phyloP scores from a whole-genome alignment of 2,113 vertebrate species.

The Sakesphorus luctuosus region DNA sequence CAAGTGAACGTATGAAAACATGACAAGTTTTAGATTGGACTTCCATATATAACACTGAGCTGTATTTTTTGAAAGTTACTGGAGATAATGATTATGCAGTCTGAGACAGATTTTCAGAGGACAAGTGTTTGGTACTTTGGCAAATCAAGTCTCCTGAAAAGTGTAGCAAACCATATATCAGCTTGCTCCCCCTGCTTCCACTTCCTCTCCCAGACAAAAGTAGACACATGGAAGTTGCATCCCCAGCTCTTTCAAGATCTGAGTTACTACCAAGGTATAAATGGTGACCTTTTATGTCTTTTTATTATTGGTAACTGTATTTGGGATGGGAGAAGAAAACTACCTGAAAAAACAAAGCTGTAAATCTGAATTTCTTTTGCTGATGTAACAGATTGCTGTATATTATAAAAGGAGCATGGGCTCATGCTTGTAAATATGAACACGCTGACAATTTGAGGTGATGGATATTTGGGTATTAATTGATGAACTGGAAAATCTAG shows the following conservation, averaged over 20 bases:
- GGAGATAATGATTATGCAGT: neutral
- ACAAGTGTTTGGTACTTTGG: neutral
- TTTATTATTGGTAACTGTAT: neutral
- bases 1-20: neutral
- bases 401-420: neutral
- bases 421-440: neutral
- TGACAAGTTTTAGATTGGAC: neutral
- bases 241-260: neutral
- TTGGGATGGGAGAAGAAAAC: neutral
- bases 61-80: neutral
- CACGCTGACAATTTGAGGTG: neutral
- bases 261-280: neutral
- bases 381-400: neutral
- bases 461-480: neutral
- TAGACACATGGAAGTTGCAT: neutral
- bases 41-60: neutral
- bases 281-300: neutral
- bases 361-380: neutral
- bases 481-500: neutral
- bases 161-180: neutral
- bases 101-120: neutral
- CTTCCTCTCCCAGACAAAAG: fast-evolving
- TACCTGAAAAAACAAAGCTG: neutral
- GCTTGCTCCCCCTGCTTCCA: neutral
- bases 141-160: neutral